These are phyloP conservation scores for Vandiemenella viatica DNA, from an alignment of 2,888 invertebrate species.

Conservation along the genomic window DNA sequence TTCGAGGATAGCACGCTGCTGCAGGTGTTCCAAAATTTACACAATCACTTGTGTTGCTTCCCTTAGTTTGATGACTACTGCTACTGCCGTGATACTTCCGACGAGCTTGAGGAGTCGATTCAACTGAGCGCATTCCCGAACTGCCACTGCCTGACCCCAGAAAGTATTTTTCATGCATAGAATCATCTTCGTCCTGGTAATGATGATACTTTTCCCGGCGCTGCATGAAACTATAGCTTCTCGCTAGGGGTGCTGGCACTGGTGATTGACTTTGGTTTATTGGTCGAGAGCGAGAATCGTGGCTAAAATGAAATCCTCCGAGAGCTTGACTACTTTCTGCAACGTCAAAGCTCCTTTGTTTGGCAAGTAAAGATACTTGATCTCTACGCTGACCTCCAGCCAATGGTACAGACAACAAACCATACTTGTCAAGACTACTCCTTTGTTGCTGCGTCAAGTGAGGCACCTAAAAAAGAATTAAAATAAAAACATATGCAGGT, in stretches of 20 bases:
- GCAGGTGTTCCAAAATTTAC: slow-evolving; percentile 3
- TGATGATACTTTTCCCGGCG: slow-evolving; percentile 19
- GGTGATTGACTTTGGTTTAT: slow-evolving; percentile 22
- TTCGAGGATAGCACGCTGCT: slow-evolving; percentile 2
- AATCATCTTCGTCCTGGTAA: slow-evolving; percentile 45
- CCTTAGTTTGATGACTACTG: not conserved
- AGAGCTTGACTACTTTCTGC: slow-evolving; percentile 22
- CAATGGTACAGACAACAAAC: slow-evolving; percentile 12
- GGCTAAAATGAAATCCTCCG: slow-evolving; percentile 18
- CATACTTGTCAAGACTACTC: slow-evolving; percentile 17
- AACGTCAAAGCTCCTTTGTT: slow-evolving; percentile 36
- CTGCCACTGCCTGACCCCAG: slow-evolving; percentile 20
- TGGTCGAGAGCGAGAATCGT: slow-evolving; percentile 17
- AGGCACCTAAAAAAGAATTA: slow-evolving; percentile 5
- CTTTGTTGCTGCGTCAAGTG: slow-evolving; percentile 11
- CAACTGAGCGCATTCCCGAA: slow-evolving; percentile 37
- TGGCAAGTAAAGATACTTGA: slow-evolving; percentile 23
- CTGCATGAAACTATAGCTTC: slow-evolving; percentile 43
- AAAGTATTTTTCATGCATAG: slow-evolving; percentile 69
- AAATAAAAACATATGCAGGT: not conserved
- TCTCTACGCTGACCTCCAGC: slow-evolving; percentile 1
- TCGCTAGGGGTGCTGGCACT: slow-evolving; percentile 30
- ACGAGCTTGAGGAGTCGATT: slow-evolving; percentile 41
- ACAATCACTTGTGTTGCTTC: slow-evolving; percentile 1
- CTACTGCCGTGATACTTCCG: slow-evolving; percentile 16